These are phyloP conservation scores for Molorchus minor DNA, from an alignment of 2,888 invertebrate genomes.

Conservation along the genomic window DNA sequence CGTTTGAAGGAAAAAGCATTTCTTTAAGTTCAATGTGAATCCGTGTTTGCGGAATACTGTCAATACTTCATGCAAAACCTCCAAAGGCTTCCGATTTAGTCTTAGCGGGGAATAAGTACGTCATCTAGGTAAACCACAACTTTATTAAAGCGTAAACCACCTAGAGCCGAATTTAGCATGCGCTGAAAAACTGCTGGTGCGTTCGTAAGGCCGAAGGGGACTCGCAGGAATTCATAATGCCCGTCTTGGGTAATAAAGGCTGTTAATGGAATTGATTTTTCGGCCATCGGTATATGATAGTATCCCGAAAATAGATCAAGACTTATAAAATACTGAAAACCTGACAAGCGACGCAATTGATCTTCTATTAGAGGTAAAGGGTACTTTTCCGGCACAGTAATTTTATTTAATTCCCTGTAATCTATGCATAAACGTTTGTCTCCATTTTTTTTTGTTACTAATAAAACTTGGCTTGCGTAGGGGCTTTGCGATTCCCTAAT, in stretches of 20 bases:
- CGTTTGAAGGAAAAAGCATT: neutral
- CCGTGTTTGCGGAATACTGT: neutral
- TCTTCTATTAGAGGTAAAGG: conserved; percentile 35
- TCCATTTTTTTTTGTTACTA: conserved; percentile 15
- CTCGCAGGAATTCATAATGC: too few relatives aligned
- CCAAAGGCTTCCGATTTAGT: neutral
- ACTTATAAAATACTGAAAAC: conserved; percentile 35
- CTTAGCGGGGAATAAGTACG: neutral
- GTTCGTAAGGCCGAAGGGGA: too few relatives aligned
- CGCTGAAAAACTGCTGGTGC: neutral
- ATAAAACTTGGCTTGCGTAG: conserved; percentile 12
- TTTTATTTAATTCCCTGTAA: neutral
- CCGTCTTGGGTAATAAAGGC: neutral
- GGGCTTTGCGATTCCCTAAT: neutral
- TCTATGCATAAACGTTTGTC: conserved; percentile 8
- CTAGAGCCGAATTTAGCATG: too few relatives aligned
- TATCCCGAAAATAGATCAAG: conserved; percentile 37
- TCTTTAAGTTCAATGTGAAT: neutral
- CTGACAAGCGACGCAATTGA: conserved; percentile 26
- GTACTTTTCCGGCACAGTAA: conserved; percentile 25
- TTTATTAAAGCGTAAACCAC: neutral
- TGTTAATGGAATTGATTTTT: neutral
- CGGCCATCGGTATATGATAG: conserved; percentile 40
- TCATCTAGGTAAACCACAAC: neutral
- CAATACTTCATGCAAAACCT: neutral